phyloP scores from a whole-genome alignment of 2,888 invertebrate genomes.

The Siphlonurus alternatus region DNA sequence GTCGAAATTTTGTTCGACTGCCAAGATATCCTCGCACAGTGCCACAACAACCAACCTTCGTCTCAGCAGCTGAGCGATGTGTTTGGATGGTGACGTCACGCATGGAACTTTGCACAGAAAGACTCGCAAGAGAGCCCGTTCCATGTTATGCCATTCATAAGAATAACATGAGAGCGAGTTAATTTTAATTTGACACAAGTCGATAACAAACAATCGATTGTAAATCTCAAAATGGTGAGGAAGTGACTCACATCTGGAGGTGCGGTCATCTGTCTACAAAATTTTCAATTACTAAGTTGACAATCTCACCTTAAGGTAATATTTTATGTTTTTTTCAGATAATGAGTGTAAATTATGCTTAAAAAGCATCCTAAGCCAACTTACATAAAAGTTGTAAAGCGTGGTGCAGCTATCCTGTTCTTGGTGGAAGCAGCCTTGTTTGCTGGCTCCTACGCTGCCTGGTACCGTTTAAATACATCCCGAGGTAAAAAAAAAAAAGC shows the following conservation, averaged over 20 bases:
- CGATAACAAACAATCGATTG: neutral
- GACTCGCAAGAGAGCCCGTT: conserved; percentile 7
- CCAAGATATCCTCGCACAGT: conserved; percentile 12
- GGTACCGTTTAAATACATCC: conserved; percentile 49
- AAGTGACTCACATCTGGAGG: conserved; percentile 1
- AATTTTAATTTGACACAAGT: neutral
- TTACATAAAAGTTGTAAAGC: conserved; percentile 33
- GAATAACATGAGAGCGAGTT: neutral
- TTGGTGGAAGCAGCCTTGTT: conserved; percentile 40
- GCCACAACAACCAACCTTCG: conserved; percentile 10
- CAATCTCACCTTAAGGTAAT: neutral
- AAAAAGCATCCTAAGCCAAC: conserved; percentile 40
- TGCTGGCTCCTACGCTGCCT: conserved; percentile 42
- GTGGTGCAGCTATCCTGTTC: conserved; percentile 37
- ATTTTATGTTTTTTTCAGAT: neutral
- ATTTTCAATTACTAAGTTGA: neutral
- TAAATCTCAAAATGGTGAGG: neutral
- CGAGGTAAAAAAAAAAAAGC: conserved; percentile 36
- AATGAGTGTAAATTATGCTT: conserved; percentile 36
- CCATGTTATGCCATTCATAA: neutral
- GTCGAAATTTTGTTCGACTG: conserved; percentile 14
- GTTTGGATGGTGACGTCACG: conserved; percentile 21
- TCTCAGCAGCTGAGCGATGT: conserved; percentile 20
- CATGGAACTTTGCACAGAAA: conserved; percentile 6
- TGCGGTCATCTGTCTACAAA: neutral